These are phyloP conservation scores for Otocyon megalotis DNA, from an alignment of 2,113 vertebrate species.

Conservation along the genomic window DNA sequence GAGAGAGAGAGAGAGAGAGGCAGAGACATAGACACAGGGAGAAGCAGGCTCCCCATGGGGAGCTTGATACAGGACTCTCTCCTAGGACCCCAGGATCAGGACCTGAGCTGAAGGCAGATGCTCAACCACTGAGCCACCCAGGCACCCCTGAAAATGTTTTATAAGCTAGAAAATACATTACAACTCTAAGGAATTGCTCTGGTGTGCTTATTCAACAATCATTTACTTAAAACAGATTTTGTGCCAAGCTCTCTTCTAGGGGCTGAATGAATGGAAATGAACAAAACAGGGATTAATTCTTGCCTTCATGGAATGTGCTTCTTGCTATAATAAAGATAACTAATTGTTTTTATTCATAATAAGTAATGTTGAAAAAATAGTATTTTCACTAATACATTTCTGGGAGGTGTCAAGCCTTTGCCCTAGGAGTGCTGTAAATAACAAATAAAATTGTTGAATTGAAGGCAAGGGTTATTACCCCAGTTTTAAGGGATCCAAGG, in stretches of 20 bases:
- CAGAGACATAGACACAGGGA: too few species aligned
- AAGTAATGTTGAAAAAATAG: neutral
- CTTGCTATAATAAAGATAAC: neutral
- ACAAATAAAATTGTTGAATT: neutral
- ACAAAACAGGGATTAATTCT: neutral
- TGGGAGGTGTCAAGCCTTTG: neutral
- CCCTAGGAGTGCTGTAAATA: neutral
- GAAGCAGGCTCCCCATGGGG: too few species aligned
- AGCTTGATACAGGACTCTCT: too few species aligned
- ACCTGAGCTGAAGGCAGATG: too few species aligned
- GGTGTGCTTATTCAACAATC: neutral
- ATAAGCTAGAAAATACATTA: neutral
- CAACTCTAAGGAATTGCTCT: neutral
- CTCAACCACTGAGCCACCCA: too few species aligned
- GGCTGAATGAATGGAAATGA: neutral
- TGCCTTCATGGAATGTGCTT: neutral
- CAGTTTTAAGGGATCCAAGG: neutral
- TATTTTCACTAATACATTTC: neutral
- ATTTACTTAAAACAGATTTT: neutral
- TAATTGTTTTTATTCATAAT: constrained; percentile 7
- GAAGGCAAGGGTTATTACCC: neutral
- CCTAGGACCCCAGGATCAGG: too few species aligned
- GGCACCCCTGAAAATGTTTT: constrained; percentile 8
- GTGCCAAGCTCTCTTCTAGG: neutral
- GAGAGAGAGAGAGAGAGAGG: too few species aligned